Evolutionary conservation across 2,797 vertebrate species (phyloP), one percentile per base, ranked within the genome.

Genomic region (Eidolon dupreanum): DNA sequence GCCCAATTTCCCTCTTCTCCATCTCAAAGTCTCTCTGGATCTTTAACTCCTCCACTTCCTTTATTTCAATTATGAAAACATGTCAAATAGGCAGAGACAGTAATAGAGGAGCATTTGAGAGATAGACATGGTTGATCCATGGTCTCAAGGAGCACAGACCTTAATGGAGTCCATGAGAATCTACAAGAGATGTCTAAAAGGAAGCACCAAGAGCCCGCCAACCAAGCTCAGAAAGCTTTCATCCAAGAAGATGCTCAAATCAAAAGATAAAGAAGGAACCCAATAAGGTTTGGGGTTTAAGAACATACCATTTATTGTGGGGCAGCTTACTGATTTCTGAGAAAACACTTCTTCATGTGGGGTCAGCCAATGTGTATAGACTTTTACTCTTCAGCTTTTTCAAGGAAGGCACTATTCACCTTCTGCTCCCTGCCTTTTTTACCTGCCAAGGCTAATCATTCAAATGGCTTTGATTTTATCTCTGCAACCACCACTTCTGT

Each of bases 1-100:
- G 33, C 61, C 82, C 43, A 75, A 15, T 51, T 71, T 68, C 38
- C 13, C 26, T 86, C 61, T 83, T 84, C 38, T 59, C 49, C 20
- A 95, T 31, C 75, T 91, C 61, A 87, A 28, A 73, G n/a, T 84
- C n/a, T 88, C 71, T 81, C 78, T 71, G 65, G 74, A 86, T 28
- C 79, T 93, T 93, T 19, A 79, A 70, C 17, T 49, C 36, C 7
- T 89, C 77, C 59, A 31, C 24, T 74, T 86, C 6, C 36, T 95
- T 74, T 83, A 77, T 9, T 82, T 19, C 15, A 57, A 41, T 55
- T 71, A 63, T 78, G 41, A 66, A 95, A 89, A 92, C 8, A 83
- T 55, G 70, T 73, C 74, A 95, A 89, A 46, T 86, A 41, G 49
- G n/a, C 26, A 85, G 78, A 73, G 41, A 53, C 8, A 90, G 24